Conservation (phyloP, 2,888 invertebrate species). For the Hydrotaea cyrtoneurina region DNA sequence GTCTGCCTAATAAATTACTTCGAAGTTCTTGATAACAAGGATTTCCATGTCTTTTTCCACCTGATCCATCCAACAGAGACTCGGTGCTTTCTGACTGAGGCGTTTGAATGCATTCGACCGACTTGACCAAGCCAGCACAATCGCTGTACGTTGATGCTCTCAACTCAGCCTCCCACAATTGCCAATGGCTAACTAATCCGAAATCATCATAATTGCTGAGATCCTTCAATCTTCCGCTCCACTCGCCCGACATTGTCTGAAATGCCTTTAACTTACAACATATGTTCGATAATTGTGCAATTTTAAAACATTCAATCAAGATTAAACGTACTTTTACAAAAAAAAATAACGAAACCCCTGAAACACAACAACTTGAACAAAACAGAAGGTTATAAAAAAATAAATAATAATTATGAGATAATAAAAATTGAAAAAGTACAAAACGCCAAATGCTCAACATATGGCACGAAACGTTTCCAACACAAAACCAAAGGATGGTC, state of each 20-base stretch:
- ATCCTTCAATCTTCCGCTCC: not conserved
- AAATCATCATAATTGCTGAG: not conserved
- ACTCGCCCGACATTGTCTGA: not conserved
- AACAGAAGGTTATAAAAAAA: constrained; percentile 51
- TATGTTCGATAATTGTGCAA: constrained; percentile 54
- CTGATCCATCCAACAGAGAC: too few relatives aligned
- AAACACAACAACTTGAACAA: not conserved
- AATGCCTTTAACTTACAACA: constrained; percentile 29
- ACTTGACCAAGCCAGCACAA: too few relatives aligned
- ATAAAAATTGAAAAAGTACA: constrained; percentile 24
- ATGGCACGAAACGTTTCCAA: constrained; percentile 29
- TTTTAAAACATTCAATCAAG: constrained; percentile 58
- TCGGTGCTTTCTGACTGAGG: too few relatives aligned
- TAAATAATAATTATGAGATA: constrained; percentile 61
- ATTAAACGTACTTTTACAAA: constrained; percentile 48
- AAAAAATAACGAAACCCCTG: not conserved
- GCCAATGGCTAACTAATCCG: not conserved
- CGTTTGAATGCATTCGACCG: too few relatives aligned
- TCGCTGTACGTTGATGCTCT: too few relatives aligned
- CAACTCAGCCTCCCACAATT: too few relatives aligned
- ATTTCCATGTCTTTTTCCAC: too few relatives aligned
- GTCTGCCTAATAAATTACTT: too few relatives aligned
- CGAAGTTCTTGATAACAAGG: too few relatives aligned
- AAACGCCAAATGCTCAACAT: constrained; percentile 27
- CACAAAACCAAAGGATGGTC: not conserved